These are phyloP conservation scores for Brachyistius frenatus DNA, from an alignment of 2,113 vertebrate genomes.

Conservation along the genomic window DNA sequence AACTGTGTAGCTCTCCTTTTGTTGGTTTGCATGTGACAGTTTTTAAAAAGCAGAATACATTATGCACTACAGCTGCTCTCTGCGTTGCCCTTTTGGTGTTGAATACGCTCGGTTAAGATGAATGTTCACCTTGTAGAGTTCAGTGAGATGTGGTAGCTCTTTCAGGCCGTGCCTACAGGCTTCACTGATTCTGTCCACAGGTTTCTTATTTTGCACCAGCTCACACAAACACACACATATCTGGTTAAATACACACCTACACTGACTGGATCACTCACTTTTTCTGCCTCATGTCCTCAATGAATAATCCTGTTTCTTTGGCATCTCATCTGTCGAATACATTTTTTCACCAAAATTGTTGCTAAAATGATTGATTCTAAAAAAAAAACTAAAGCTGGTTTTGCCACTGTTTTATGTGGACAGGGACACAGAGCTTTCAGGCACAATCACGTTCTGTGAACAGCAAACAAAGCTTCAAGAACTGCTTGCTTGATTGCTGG, in stretches of 20 bases:
- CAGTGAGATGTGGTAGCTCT: slow-evolving; percentile 52
- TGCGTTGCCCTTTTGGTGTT: slow-evolving; percentile 63
- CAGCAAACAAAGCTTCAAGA: slow-evolving; percentile 34
- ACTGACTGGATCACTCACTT: slow-evolving; percentile 32
- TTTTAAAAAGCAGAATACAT: slow-evolving; percentile 42
- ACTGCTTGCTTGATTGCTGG: neutral
- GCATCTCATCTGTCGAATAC: slow-evolving; percentile 11
- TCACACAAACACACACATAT: slow-evolving; percentile 12
- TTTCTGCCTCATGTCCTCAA: slow-evolving; percentile 29
- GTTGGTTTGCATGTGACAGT: slow-evolving; percentile 44
- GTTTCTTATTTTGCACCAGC: slow-evolving; percentile 45
- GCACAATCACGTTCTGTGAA: slow-evolving; percentile 22
- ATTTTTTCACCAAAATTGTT: slow-evolving; percentile 6
- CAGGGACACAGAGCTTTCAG: slow-evolving; percentile 1
- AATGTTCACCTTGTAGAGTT: slow-evolving; percentile 68
- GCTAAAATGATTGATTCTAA: slow-evolving; percentile 29
- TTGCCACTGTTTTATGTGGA: slow-evolving; percentile 8
- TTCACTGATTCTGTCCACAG: slow-evolving; percentile 55
- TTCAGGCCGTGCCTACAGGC: slow-evolving; percentile 34
- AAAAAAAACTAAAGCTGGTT: neutral
- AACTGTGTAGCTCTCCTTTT: slow-evolving; percentile 5
- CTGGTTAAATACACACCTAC: neutral
- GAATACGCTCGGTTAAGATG: slow-evolving; percentile 56
- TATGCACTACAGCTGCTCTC: slow-evolving; percentile 19
- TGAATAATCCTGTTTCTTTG: slow-evolving; percentile 37